Base-by-base conservation (phyloP, 64 coral and sea anemone genomes). In the Anthopleura sola region DNA sequence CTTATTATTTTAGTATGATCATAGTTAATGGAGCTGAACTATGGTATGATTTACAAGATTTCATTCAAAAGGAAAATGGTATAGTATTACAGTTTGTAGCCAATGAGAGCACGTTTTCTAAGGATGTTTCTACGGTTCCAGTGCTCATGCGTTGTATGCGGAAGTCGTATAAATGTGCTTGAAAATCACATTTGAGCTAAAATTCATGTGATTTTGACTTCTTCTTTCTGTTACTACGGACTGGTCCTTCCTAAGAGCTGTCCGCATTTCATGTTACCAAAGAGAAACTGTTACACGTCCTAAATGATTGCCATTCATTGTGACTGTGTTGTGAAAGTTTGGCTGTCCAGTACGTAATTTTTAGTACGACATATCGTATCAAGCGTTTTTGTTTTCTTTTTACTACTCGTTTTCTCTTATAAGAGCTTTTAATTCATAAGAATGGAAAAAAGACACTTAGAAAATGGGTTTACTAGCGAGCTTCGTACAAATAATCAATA, bases 101-200 rank as follows among this genome's bases (percentile, higher is more conserved):
- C 76, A 79, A 79, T 79, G 19, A 79, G 6, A 44, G 6, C 18
- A 11, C n/a, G 36, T 79, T 20, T n/a, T 79, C 76, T 79, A 44
- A 37, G 21, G 37, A 79, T 79, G 76, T 48, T 79, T 79, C 2
- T 44, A 33, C 24, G 5, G 29, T 12, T 24, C 2, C 24, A 6
- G 21, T 62, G 26, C n/a, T 34, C 38, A 29, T 83, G 81, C 49
- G 36, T 36, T 15, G 50, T 1, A 29, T 55, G 36, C 88, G 88
- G 82, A 90, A 90, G 82, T 90, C 19, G 47, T 60, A 44, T 44
- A 44, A 86, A 75, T 74, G 24, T 66, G 20, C 31, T n/a, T 47
- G 28, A 49, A 69, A 86, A 37, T 16, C 17, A 34, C 34, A 24
- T 62, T 21, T 44, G 40, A 18, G 51, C 34, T 84, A 32, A 47